Evolutionary conservation across 2,113 vertebrate genomes (phyloP).

Genomic region (Phrynosoma platyrhinos): DNA sequence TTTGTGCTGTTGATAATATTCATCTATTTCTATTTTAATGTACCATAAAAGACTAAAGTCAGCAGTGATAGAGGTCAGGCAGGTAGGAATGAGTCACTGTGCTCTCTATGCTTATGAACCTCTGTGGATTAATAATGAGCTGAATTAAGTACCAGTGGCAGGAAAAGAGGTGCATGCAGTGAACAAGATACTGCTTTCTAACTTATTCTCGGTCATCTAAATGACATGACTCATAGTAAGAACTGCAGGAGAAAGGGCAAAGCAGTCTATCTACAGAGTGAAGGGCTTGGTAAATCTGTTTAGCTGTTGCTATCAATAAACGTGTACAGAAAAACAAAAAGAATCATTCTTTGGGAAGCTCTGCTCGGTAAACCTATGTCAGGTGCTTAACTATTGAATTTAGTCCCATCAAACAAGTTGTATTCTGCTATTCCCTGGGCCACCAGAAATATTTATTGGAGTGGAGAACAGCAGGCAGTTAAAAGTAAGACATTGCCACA

Average conservation of each 20-base stretch:
- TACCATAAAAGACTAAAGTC: not conserved
- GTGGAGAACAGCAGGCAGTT: no score
- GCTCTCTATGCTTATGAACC: not conserved
- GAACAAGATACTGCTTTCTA: not conserved
- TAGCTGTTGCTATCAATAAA: not conserved
- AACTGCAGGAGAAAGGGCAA: not conserved
- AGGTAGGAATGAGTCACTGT: not conserved
- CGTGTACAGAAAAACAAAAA: not conserved
- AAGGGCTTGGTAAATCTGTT: not conserved
- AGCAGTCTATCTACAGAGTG: not conserved
- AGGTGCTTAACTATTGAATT: not conserved
- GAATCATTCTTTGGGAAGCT: not conserved
- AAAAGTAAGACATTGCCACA: no score
- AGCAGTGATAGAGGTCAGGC: not conserved
- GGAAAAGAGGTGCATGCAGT: not conserved
- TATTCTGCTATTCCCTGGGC: no score
- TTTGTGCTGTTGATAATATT: not conserved
- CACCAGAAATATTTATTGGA: no score
- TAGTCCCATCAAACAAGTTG: no score
- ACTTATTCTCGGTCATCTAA: not conserved
- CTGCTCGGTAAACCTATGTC: not conserved
- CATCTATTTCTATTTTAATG: not conserved
- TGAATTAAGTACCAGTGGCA: not conserved
- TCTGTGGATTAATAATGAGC: not conserved
- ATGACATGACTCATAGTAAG: constrained; percentile 7